These are phyloP conservation scores for Paedocypris micromegethes DNA, from an alignment of 2,797 vertebrate species.

Conservation along the genomic window DNA sequence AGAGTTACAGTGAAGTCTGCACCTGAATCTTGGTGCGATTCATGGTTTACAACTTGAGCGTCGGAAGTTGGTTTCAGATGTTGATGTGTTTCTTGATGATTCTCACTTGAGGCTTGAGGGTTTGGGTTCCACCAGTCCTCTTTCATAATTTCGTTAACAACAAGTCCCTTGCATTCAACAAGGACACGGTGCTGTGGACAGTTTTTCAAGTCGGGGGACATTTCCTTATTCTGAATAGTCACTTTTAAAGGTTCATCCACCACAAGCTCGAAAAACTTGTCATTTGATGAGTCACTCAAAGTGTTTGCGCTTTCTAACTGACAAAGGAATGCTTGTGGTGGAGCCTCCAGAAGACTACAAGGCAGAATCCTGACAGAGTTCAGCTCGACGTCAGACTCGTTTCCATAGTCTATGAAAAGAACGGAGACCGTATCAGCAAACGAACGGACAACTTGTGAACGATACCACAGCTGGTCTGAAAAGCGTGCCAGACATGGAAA, in stretches of 20 bases:
- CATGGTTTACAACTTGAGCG: too few relatives aligned
- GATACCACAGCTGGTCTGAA: conserved; percentile 66
- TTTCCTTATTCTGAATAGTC: conserved; percentile 53
- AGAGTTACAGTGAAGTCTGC: too few relatives aligned
- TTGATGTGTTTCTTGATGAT: neutral
- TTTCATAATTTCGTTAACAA: conserved; percentile 67
- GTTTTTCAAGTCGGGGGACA: conserved; percentile 45
- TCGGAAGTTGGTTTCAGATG: too few relatives aligned
- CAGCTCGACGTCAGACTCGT: conserved; percentile 54
- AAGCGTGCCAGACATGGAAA: conserved; percentile 65
- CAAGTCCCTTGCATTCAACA: conserved; percentile 57
- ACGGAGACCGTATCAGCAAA: conserved; percentile 48
- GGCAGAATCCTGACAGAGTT: conserved; percentile 61
- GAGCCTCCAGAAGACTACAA: conserved; percentile 52
- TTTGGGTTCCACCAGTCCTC: conserved; percentile 47
- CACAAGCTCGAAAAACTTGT: conserved; percentile 69
- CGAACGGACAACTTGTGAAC: conserved; percentile 61
- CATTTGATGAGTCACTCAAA: conserved; percentile 68
- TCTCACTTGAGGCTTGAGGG: conserved; percentile 1
- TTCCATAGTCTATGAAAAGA: conserved; percentile 73
- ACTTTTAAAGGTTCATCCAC: conserved; percentile 69
- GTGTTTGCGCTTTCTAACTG: conserved; percentile 63
- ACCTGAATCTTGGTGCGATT: too few relatives aligned
- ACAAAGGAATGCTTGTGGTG: conserved; percentile 81
- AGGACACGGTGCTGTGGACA: conserved; percentile 58